Percentiles rank a stretch among this genome's conserved stretches.
These are phyloP conservation scores for Calcarius lapponicus DNA, from an alignment of 2,797 vertebrate species.

Conservation along the genomic window DNA sequence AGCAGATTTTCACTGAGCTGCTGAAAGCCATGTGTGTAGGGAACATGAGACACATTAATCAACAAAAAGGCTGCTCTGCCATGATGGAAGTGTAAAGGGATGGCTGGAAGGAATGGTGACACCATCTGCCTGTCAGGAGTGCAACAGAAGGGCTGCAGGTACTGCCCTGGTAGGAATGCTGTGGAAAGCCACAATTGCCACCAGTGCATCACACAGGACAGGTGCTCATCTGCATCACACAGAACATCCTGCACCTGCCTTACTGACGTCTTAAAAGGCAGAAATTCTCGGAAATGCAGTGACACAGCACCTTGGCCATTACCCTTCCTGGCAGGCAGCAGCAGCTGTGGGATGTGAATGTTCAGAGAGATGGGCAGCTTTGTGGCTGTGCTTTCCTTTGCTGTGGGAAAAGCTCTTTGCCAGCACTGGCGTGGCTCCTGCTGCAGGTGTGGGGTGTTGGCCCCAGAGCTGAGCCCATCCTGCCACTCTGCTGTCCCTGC, in stretches of 20 bases:
- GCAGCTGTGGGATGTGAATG: accelerated
- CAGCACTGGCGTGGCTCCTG: accelerated
- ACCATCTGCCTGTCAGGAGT: neutral
- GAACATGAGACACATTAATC: accelerated
- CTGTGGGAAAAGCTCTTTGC: neutral
- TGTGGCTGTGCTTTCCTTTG: neutral
- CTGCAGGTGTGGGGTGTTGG: accelerated
- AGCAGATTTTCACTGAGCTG: neutral
- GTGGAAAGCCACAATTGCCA: neutral
- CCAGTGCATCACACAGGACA: accelerated
- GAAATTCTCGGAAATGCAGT: neutral
- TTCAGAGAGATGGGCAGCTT: neutral
- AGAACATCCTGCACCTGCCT: neutral
- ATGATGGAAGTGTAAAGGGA: neutral
- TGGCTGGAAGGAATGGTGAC: neutral
- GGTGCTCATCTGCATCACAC: neutral
- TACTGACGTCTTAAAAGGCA: neutral
- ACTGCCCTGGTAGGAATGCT: neutral
- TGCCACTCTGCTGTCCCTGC: neutral
- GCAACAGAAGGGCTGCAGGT: neutral
- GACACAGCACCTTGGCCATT: neutral
- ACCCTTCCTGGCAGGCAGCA: neutral
- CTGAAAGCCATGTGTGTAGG: accelerated
- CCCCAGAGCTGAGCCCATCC: neutral
- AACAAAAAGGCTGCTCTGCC: neutral